These are phyloP conservation scores for Presbytis comata DNA, from an alignment of 2,797 vertebrate genomes.

Conservation along the genomic window DNA sequence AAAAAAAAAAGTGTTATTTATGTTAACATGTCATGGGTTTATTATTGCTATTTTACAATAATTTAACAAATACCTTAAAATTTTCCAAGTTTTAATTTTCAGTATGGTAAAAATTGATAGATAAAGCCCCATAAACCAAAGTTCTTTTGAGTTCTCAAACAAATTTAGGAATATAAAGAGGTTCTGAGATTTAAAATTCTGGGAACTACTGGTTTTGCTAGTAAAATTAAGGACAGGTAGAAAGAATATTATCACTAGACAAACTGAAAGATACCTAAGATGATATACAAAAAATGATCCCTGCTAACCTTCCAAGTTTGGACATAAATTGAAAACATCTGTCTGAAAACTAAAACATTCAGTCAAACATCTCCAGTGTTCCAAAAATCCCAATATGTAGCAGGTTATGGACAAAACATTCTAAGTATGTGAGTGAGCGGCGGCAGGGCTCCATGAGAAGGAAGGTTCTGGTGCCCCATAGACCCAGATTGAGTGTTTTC, in stretches of 20 bases:
- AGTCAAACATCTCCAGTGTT: neutral
- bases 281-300: neutral
- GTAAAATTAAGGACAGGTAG: neutral
- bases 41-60: neutral
- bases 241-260: neutral
- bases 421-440: neutral
- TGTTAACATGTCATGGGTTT: neutral
- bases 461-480: neutral
- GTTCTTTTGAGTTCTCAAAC: neutral
- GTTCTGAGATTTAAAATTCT: neutral
- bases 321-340: constrained; percentile 34
- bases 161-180: neutral
- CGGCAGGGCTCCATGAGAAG: neutral
- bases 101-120: neutral
- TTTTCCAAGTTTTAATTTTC: neutral
- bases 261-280: neutral
- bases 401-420: neutral
- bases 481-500: constrained; percentile 30
- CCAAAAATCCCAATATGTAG: neutral
- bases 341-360: neutral
- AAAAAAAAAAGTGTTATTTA: neutral
- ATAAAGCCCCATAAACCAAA: neutral
- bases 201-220: neutral
- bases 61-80: neutral
- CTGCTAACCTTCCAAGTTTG: neutral